Percentiles rank a stretch among this genome's conserved stretches.
phyloP scores from a whole-genome alignment of 2,888 invertebrate species.

The Cheilosia grossa region DNA sequence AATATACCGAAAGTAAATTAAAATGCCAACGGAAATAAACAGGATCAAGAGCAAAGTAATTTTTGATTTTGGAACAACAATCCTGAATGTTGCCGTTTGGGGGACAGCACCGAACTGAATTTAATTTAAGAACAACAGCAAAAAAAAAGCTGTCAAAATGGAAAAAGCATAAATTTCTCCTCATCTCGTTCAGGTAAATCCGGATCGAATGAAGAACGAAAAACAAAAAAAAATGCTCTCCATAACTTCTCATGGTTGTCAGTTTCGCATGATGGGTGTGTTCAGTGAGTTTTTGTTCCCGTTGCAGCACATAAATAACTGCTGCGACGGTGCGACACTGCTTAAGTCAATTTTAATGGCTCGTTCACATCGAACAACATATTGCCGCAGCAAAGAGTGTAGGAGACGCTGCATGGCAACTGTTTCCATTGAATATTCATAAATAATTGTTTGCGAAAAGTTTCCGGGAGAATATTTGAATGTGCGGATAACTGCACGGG shows the following conservation, averaged over 20 bases:
- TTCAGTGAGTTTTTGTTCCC: conserved; percentile 27
- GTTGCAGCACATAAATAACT: neutral
- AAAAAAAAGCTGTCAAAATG: conserved; percentile 41
- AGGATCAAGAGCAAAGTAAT: conserved; percentile 57
- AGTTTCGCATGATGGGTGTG: conserved; percentile 63
- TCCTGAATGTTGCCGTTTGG: conserved; percentile 26
- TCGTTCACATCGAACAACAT: conserved; percentile 47
- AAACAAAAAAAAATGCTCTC: conserved; percentile 23
- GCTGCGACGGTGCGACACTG: neutral
- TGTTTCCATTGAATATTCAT: conserved; percentile 62
- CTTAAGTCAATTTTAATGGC: conserved; percentile 60
- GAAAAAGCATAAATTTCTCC: conserved; percentile 56
- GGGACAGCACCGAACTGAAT: conserved; percentile 11
- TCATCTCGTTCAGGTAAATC: conserved; percentile 29
- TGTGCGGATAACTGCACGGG: neutral
- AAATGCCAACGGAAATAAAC: conserved; percentile 29
- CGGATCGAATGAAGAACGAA: conserved; percentile 35
- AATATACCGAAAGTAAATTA: conserved; percentile 31
- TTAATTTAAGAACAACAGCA: conserved; percentile 18
- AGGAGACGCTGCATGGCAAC: neutral
- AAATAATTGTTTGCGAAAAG: conserved; percentile 68
- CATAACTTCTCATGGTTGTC: conserved; percentile 67
- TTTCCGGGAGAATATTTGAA: conserved; percentile 45
- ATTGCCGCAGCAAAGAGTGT: conserved; percentile 27
- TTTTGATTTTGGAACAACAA: conserved; percentile 63